These are phyloP conservation scores for Globodera ellingtonae DNA, from an alignment of 1,140 invertebrate genomes.

Conservation along the genomic window DNA sequence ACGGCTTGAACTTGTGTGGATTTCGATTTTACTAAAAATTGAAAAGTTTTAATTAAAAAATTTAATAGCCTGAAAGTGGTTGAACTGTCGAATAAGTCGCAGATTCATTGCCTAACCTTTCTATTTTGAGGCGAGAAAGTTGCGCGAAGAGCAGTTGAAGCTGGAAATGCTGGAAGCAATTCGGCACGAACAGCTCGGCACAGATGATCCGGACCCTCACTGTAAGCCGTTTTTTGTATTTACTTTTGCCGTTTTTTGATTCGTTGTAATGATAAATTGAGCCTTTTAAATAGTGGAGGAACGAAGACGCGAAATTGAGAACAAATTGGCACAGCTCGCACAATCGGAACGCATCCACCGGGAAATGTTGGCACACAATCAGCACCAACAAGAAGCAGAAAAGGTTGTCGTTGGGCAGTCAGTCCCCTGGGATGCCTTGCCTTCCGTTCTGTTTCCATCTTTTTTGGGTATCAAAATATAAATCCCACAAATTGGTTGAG, in stretches of 20 bases:
- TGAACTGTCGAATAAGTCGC: no score
- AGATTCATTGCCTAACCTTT: no score
- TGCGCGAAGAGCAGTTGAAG: slow-evolving; percentile 25
- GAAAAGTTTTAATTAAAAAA: no score
- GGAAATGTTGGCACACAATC: slow-evolving; percentile 16
- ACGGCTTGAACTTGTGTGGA: slow-evolving; percentile 14
- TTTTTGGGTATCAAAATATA: no score
- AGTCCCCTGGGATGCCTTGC: no score
- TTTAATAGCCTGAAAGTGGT: no score
- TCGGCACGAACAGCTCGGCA: slow-evolving; percentile 19
- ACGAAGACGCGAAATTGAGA: slow-evolving; percentile 19
- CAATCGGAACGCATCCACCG: slow-evolving; percentile 22
- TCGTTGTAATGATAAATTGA: not conserved
- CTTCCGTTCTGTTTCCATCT: no score
- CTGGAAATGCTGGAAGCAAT: slow-evolving; percentile 30
- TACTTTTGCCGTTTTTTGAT: not conserved
- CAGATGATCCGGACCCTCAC: slow-evolving; percentile 21
- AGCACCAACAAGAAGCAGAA: not conserved
- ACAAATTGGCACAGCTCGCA: slow-evolving; percentile 12
- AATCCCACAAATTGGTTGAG: no score
- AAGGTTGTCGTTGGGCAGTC: no score
- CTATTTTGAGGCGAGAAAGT: slow-evolving; percentile 8
- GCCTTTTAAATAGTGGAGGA: not conserved
- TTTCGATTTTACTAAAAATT: not conserved
- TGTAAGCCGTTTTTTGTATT: not conserved